phyloP scores from a whole-genome alignment of 92 coral and sea anemone genomes.

The Epizoanthus illoricatus region DNA sequence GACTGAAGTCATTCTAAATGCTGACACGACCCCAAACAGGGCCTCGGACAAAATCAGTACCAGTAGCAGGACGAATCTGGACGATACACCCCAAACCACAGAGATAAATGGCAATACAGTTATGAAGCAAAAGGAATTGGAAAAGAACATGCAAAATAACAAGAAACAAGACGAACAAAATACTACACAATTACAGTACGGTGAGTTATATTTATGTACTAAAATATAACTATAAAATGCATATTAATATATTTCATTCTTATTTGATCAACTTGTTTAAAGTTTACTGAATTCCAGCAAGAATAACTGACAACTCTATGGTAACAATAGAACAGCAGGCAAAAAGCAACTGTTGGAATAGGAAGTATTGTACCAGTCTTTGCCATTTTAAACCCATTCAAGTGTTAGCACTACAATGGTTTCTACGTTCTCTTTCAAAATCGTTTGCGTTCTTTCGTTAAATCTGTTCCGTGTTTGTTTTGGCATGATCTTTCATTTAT shows the following conservation, averaged over 20 bases:
- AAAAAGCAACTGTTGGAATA: neutral
- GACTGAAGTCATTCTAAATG: neutral
- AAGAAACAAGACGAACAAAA: neutral
- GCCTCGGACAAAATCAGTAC: neutral
- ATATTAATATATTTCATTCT: neutral
- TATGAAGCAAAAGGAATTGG: neutral
- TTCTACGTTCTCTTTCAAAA: neutral
- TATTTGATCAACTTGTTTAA: neutral
- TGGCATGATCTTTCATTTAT: neutral
- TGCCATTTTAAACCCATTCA: neutral
- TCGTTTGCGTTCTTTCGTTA: neutral
- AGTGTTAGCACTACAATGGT: neutral
- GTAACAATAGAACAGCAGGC: neutral
- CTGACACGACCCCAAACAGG: slow-evolving; percentile 9
- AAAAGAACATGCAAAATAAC: slow-evolving; percentile 1
- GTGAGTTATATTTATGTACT: neutral
- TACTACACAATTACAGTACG: neutral
- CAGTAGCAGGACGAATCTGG: neutral
- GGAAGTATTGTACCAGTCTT: neutral
- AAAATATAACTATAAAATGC: neutral
- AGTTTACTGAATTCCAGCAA: neutral
- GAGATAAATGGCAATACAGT: no score
- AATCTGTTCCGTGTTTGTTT: neutral
- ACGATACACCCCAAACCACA: neutral
- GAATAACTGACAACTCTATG: neutral